Conservation (phyloP, 2,888 invertebrate genomes). For the Caenorhabditis japonica region DNA sequence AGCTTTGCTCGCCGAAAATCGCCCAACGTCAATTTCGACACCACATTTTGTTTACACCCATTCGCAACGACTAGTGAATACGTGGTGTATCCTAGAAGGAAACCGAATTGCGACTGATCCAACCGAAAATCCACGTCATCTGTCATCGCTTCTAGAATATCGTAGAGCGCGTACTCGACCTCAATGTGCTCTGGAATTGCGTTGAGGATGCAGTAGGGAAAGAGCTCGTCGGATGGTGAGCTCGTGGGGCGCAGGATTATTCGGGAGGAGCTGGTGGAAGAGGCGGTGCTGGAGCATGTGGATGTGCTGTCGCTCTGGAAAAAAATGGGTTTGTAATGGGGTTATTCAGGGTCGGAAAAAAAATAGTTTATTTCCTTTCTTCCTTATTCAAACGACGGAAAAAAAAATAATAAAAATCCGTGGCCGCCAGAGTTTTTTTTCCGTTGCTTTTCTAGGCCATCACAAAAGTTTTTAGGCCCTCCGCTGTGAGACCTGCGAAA, state of each 20-base stretch:
- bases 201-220: slow-evolving; percentile 16
- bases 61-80: slow-evolving; percentile 11
- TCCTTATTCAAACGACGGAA: too few species aligned
- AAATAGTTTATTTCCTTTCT: too few species aligned
- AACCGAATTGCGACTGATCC: slow-evolving; percentile 6
- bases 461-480: too few species aligned
- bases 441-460: too few species aligned
- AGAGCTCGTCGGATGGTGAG: slow-evolving; percentile 1
- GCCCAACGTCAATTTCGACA: slow-evolving; percentile 8
- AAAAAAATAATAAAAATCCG: too few species aligned
- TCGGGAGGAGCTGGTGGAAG: background rate
- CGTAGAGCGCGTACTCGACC: slow-evolving; percentile 8
- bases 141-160: slow-evolving; percentile 8
- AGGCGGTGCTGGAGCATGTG: background rate
- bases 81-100: slow-evolving; percentile 11
- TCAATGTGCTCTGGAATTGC: slow-evolving; percentile 8
- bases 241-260: background rate
- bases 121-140: background rate
- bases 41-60: slow-evolving; percentile 16
- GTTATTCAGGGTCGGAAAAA: too few species aligned
- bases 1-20: background rate
- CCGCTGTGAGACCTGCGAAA: too few species aligned
- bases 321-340: too few species aligned
- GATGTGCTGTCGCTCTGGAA: slow-evolving; percentile 1
- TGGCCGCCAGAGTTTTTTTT: too few species aligned